Evolutionary conservation across 2,888 invertebrate genomes (phyloP).

Genomic region (Prenolepis imparis): DNA sequence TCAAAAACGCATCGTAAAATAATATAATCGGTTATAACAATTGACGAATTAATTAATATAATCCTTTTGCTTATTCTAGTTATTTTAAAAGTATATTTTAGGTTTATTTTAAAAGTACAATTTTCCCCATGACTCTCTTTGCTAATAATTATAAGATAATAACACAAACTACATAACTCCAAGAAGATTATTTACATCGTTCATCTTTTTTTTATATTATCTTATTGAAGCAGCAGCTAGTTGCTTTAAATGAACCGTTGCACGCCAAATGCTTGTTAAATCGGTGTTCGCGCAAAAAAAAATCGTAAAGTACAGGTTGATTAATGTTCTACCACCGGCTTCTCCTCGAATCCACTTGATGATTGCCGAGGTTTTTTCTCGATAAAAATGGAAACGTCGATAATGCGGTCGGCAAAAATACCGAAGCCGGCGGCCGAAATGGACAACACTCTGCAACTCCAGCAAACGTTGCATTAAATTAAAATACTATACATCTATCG

Average conservation of each 20-base stretch:
- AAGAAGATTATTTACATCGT: background rate
- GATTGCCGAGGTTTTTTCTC: background rate
- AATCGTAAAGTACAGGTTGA: conserved; percentile 14
- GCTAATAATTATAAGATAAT: background rate
- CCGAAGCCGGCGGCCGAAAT: background rate
- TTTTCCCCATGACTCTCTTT: background rate
- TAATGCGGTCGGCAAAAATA: conserved; percentile 26
- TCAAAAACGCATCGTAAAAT: background rate
- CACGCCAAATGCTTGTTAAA: conserved; percentile 24
- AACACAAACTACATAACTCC: background rate
- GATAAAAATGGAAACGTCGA: conserved; percentile 49
- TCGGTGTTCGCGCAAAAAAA: conserved; percentile 6
- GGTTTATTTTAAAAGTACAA: background rate
- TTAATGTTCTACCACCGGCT: background rate
- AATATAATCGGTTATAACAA: background rate
- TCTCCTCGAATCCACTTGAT: background rate
- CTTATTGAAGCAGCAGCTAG: conserved; percentile 1
- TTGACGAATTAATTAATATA: background rate
- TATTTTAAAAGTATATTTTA: background rate
- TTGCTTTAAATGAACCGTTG: background rate
- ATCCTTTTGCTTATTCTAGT: background rate
- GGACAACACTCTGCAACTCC: background rate
- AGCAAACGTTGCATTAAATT: background rate
- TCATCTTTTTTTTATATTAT: background rate
- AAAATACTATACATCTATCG: background rate